Evolutionary conservation across 2,888 invertebrate species (phyloP).

Genomic region (Andrena praecox): DNA sequence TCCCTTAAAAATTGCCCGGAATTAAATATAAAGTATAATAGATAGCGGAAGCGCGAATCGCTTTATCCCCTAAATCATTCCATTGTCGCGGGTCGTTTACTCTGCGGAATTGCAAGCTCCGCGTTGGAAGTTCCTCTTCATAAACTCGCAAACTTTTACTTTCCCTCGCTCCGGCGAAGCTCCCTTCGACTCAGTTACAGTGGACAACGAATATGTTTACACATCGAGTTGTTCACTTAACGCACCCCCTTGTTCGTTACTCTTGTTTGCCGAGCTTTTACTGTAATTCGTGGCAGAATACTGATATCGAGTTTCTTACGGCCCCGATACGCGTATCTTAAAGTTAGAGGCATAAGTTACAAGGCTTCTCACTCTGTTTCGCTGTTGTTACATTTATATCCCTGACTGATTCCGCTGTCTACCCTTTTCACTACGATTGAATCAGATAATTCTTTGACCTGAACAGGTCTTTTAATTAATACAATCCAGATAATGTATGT

Average conservation of each 20-base stretch:
- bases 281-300: conserved; percentile 55
- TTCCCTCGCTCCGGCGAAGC: neutral
- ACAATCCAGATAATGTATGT: no score
- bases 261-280: conserved; percentile 69
- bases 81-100: conserved; percentile 49
- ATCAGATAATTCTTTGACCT: neutral
- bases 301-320: conserved; percentile 15
- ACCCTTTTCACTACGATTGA: neutral
- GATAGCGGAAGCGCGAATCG: neutral
- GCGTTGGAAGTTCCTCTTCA: neutral
- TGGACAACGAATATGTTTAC: conserved; percentile 37
- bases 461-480: no score
- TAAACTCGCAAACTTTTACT: conserved; percentile 37
- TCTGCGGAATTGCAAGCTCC: conserved; percentile 37
- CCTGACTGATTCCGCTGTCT: neutral
- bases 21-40: conserved; percentile 25
- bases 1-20: neutral
- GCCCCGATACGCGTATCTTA: conserved; percentile 20
- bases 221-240: conserved; percentile 12
- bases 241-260: conserved; percentile 28
- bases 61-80: conserved; percentile 6
- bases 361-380: neutral
- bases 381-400: neutral
- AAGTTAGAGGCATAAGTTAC: neutral
- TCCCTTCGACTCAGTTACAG: conserved; percentile 25